phyloP scores from a whole-genome alignment of 2,888 invertebrate genomes.

The Micoletzkya japonica region DNA sequence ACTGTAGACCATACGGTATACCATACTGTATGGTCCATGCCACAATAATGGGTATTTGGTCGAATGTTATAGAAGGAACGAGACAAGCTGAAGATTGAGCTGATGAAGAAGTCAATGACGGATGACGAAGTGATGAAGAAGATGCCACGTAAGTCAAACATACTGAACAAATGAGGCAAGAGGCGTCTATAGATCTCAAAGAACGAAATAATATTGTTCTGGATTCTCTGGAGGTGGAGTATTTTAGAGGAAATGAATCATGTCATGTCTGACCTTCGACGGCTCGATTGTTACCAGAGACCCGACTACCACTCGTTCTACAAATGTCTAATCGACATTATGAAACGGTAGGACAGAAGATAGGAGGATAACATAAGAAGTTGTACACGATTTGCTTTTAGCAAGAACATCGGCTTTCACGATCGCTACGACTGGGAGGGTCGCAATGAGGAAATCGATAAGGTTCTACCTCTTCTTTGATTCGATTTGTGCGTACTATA shows the following conservation, averaged over 20 bases:
- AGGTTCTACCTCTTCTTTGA: not conserved
- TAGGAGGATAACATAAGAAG: no score
- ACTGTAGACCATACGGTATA: not conserved
- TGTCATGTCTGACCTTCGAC: slow-evolving; percentile 12
- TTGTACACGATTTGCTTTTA: not conserved
- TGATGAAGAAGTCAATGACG: slow-evolving; percentile 40
- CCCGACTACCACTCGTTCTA: slow-evolving; percentile 10
- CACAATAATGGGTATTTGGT: not conserved
- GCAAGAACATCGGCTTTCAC: slow-evolving; percentile 5
- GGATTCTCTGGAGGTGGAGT: not conserved
- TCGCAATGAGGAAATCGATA: not conserved
- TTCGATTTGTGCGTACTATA: not conserved
- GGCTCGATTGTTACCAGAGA: slow-evolving; percentile 11
- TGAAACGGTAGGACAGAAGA: slow-evolving; percentile 6
- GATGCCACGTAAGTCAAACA: slow-evolving; percentile 42
- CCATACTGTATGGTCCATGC: slow-evolving; percentile 4
- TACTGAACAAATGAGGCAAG: no score
- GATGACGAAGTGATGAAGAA: slow-evolving; percentile 40
- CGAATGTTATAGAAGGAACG: slow-evolving; percentile 26
- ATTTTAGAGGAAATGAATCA: slow-evolving; percentile 10
- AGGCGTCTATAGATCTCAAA: no score
- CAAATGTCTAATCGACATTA: not conserved
- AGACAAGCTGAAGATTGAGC: slow-evolving; percentile 39
- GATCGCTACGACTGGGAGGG: slow-evolving; percentile 26
- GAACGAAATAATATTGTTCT: slow-evolving; percentile 72